Evolutionary conservation across 2,113 vertebrate genomes (phyloP), one percentile per base, ranked within the genome.

Genomic region (Pavo muticus): DNA sequence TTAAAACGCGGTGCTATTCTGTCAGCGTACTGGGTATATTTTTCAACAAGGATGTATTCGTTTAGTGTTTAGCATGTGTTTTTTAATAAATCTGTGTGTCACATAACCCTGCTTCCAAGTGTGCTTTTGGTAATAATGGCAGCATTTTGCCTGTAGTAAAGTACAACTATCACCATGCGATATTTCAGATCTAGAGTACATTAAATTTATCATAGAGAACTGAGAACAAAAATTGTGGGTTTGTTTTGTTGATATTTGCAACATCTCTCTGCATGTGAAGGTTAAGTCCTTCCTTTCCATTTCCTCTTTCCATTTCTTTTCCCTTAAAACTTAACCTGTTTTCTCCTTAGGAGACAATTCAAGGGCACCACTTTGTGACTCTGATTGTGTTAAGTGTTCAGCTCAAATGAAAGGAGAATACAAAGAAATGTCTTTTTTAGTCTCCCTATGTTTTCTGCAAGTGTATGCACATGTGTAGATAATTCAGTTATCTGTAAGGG

Each of bases 291-390:
- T 0, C 0, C 13, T 90, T 93, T 61, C 47, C 8, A 10, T 91
- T 86, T 32, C 61, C 52, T 15, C 59, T 61, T 67, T 19, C 37
- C 56, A 19, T 61, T 79, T 84, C 93, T 92, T 64, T 67, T 44
- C 88, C 73, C 71, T 92, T 92, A 96, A 63, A 95, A 96, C 89
- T 92, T 95, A 80, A 94, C 91, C 87, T 90, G 24, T 60, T 47
- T 32, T 69, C 59, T 95, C 79, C 82, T 88, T 48, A 54, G 88
- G 78, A 90, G 88, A 60, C n/a, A 42, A n/a, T 90, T 75, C 60
- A 77, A 80, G 82, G 85, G 52, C 78, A 64, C 72, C 13, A 6
- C 82, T 96, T 91, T 91, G 75, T 92, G 93, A 73, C 57, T 94
- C 71, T 77, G 90, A 76, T 90, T 74, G 20, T 21, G 1, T 88